These are phyloP conservation scores for Apotomis turbidana DNA, from an alignment of 2,888 invertebrate genomes.

Conservation along the genomic window DNA sequence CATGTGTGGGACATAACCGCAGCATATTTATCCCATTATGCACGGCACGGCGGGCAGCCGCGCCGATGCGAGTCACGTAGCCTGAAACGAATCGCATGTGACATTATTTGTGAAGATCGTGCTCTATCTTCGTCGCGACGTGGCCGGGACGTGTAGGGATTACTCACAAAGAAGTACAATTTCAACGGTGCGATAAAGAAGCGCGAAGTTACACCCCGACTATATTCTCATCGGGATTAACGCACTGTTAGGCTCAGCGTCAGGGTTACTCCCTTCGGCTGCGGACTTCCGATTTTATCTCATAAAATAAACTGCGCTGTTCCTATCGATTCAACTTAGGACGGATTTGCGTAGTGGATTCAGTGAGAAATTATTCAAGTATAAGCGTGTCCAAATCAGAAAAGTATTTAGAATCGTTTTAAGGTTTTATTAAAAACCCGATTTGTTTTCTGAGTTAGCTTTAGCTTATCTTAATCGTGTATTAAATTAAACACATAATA, in stretches of 20 bases:
- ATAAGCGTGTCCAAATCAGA: neutral
- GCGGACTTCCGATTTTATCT: constrained; percentile 41
- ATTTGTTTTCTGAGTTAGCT: too few relatives aligned
- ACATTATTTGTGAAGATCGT: constrained; percentile 85
- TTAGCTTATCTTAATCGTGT: too few relatives aligned
- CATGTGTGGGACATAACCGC: constrained; percentile 81
- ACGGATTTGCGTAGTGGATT: constrained; percentile 32
- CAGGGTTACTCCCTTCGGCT: constrained; percentile 38
- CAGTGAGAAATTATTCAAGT: neutral
- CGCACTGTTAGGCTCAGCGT: constrained; percentile 63
- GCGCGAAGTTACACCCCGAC: constrained; percentile 76
- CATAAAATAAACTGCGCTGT: constrained; percentile 34
- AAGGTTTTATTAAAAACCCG: too few relatives aligned
- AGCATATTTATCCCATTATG: constrained; percentile 84
- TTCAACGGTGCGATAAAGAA: constrained; percentile 82
- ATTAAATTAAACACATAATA: too few relatives aligned
- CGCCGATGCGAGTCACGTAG: constrained; percentile 82
- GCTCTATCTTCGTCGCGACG: constrained; percentile 84
- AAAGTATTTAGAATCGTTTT: too few relatives aligned
- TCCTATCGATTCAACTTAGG: constrained; percentile 31
- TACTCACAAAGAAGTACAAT: constrained; percentile 83
- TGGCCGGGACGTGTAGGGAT: constrained; percentile 81
- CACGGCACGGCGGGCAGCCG: constrained; percentile 74
- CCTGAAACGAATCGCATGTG: constrained; percentile 84
- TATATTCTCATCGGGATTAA: constrained; percentile 77